Conservation (phyloP, 1,140 invertebrate species). For the Dermatophagoides farinae region DNA sequence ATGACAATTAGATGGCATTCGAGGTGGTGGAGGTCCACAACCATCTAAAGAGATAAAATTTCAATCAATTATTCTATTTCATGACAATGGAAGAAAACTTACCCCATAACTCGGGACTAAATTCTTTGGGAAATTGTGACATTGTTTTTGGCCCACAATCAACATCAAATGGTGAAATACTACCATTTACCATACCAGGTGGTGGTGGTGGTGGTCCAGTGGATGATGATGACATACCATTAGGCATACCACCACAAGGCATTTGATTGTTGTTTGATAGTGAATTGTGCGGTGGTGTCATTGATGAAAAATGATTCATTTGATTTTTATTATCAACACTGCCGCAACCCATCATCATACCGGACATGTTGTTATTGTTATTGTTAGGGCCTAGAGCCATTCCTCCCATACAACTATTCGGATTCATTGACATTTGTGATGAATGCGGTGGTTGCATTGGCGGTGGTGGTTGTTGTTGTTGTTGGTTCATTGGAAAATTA, state of each 20-base stretch:
- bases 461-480: neutral
- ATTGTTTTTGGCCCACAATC: neutral
- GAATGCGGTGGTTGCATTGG: neutral
- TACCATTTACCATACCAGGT: neutral
- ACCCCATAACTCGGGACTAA: too few relatives aligned
- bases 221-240: neutral
- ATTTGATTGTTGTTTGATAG: neutral
- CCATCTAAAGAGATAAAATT: too few relatives aligned
- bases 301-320: neutral
- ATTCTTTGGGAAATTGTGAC: too few relatives aligned
- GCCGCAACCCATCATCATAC: neutral
- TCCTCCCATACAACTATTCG: too few relatives aligned
- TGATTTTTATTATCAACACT: neutral
- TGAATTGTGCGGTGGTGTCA: neutral
- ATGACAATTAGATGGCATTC: neutral
- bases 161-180: conserved; percentile 1
- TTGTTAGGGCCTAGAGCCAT: neutral
- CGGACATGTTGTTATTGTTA: neutral
- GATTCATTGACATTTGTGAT: too few relatives aligned
- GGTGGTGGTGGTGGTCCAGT: neutral
- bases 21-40: neutral
- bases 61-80: too few relatives aligned
- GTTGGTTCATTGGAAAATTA: too few relatives aligned
- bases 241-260: neutral
- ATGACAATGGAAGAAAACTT: too few relatives aligned